Evolutionary conservation across 2,797 vertebrate species (phyloP).

Genomic region (Megalops cyprinoides): DNA sequence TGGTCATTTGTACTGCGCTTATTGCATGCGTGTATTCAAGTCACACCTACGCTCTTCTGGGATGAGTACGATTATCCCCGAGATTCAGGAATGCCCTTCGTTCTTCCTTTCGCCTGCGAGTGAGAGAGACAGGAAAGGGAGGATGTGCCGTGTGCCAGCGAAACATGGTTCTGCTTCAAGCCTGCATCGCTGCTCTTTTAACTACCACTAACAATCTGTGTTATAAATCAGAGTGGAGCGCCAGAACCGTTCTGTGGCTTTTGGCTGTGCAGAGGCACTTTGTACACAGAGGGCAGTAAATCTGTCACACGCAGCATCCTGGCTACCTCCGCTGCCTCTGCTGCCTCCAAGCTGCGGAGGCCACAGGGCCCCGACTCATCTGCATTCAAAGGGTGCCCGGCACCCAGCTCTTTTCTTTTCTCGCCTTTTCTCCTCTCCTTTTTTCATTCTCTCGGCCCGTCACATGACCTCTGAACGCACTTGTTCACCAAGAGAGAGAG

Average conservation of each 20-base stretch:
- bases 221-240: no score
- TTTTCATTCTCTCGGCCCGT: conserved; percentile 32
- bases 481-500: not conserved
- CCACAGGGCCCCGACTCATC: not conserved
- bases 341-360: not conserved
- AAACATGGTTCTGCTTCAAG: no score
- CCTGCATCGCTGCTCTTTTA: no score
- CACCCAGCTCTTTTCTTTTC: not conserved
- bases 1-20: not conserved
- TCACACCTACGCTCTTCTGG: no score
- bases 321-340: not conserved
- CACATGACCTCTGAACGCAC: not conserved
- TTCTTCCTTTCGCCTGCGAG: no score
- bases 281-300: no score
- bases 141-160: no score
- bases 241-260: not conserved
- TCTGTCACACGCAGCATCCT: not conserved
- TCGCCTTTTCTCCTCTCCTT: conserved; percentile 17
- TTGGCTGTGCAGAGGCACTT: not conserved
- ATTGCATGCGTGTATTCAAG: not conserved
- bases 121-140: no score
- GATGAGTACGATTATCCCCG: no score
- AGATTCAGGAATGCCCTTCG: no score
- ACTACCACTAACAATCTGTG: no score
- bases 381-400: not conserved